These are phyloP conservation scores for Otocyon megalotis DNA, from an alignment of 2,113 vertebrate genomes.

Conservation along the genomic window DNA sequence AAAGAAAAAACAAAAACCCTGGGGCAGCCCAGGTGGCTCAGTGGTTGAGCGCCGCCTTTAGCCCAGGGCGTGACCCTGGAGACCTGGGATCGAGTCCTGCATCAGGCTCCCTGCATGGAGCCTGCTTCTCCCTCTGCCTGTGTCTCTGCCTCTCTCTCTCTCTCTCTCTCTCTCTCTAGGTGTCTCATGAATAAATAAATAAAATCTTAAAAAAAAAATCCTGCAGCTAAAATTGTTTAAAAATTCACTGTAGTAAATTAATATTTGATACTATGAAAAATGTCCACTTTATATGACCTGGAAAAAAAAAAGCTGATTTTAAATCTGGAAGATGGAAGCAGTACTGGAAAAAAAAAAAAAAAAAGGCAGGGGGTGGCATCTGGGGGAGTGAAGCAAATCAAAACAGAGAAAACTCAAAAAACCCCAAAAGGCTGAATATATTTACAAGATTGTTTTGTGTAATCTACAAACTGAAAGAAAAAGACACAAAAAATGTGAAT, in stretches of 20 bases:
- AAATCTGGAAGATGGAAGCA: background rate
- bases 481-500: background rate
- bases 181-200: no score
- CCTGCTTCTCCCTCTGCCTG: no score
- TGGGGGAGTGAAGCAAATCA: background rate
- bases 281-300: background rate
- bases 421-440: background rate
- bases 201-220: background rate
- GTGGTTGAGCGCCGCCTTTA: no score
- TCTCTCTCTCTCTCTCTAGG: no score
- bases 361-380: background rate
- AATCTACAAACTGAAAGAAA: slow-evolving; percentile 15
- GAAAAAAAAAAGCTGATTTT: background rate
- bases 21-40: no score
- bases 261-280: background rate
- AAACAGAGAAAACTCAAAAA: background rate
- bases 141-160: no score
- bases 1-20: no score
- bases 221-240: background rate
- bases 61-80: no score
- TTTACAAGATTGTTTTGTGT: background rate
- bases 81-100: no score
- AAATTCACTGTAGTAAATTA: background rate
- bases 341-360: background rate
- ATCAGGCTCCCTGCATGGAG: no score